phyloP scores from a whole-genome alignment of 2,888 invertebrate species.

The Coronaproctus castanopsis region DNA sequence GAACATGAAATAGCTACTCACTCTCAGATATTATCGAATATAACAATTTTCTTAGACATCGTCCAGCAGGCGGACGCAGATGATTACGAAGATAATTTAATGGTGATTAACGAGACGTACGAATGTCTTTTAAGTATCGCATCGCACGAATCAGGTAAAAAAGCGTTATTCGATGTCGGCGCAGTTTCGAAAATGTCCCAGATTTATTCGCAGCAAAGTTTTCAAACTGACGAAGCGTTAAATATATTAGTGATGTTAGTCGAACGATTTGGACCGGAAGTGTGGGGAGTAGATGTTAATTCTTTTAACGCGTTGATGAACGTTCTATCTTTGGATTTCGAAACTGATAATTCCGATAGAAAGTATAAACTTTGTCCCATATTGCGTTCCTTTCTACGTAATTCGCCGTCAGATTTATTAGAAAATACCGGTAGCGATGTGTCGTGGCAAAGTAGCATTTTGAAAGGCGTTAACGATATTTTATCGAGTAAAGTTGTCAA shows the following conservation, averaged over 20 bases:
- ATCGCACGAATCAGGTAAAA: slow-evolving; percentile 54
- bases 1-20: slow-evolving; percentile 60
- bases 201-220: slow-evolving; percentile 69
- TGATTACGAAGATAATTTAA: slow-evolving; percentile 66
- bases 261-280: slow-evolving; percentile 44
- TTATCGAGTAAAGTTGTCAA: slow-evolving; percentile 69
- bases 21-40: slow-evolving; percentile 61
- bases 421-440: slow-evolving; percentile 43
- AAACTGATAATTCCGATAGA: slow-evolving; percentile 65
- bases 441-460: slow-evolving; percentile 61
- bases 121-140: slow-evolving; percentile 63
- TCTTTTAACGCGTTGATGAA: slow-evolving; percentile 63
- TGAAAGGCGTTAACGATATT: slow-evolving; percentile 63
- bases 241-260: slow-evolving; percentile 57
- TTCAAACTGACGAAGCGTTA: slow-evolving; percentile 72
- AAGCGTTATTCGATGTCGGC: slow-evolving; percentile 53
- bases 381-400: slow-evolving; percentile 49
- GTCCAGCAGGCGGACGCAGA: slow-evolving; percentile 57
- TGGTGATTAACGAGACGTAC: slow-evolving; percentile 69
- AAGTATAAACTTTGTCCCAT: slow-evolving; percentile 77
- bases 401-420: slow-evolving; percentile 46
- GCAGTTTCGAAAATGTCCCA: slow-evolving; percentile 64
- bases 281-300: slow-evolving; percentile 58
- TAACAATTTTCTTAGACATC: slow-evolving; percentile 63
- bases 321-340: slow-evolving; percentile 68